Conservation (phyloP, 2,888 invertebrate species). For the Nineta flava region DNA sequence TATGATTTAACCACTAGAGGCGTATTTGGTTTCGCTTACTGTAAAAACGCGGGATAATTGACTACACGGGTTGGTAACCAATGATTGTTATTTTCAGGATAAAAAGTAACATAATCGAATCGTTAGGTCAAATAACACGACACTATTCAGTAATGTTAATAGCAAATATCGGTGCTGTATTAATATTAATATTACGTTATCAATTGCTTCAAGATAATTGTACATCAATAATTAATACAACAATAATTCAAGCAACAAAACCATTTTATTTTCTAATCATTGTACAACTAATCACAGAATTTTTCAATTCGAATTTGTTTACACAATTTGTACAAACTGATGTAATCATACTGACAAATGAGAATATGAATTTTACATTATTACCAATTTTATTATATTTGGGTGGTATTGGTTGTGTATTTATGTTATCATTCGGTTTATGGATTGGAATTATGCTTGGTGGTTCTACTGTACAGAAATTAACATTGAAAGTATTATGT, state of each 20-base stretch:
- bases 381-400: constrained; percentile 45
- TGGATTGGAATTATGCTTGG: constrained; percentile 44
- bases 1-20: too few relatives aligned
- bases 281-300: constrained; percentile 29
- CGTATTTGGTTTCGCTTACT: too few relatives aligned
- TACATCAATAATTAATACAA: constrained; percentile 37
- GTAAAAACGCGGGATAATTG: too few relatives aligned
- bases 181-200: constrained; percentile 40
- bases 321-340: constrained; percentile 18
- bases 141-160: constrained; percentile 47
- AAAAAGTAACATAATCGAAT: constrained; percentile 37
- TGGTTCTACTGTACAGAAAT: constrained; percentile 51
- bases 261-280: constrained; percentile 37
- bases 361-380: constrained; percentile 28
- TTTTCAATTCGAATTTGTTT: constrained; percentile 26
- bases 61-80: too few relatives aligned
- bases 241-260: constrained; percentile 40
- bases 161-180: constrained; percentile 46
- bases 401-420: constrained; percentile 41
- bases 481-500: constrained; percentile 40
- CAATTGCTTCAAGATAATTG: constrained; percentile 29
- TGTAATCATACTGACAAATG: constrained; percentile 19
- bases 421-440: constrained; percentile 34
- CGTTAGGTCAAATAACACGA: constrained; percentile 45
- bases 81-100: constrained; percentile 28